Conservation (phyloP, 2,797 vertebrate genomes). For the Emys orbicularis region DNA sequence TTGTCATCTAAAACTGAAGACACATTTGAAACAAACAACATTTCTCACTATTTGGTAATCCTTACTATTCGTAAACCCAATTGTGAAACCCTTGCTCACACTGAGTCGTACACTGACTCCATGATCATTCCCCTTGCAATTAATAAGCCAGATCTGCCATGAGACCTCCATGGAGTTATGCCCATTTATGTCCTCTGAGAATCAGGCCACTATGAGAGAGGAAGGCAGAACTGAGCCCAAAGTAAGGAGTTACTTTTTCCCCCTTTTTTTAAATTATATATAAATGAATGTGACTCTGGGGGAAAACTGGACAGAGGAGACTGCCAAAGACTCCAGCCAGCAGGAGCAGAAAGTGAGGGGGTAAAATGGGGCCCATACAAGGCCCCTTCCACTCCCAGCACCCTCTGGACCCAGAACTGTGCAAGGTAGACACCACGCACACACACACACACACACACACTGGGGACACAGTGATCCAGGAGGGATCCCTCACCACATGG, state of each 20-base stretch:
- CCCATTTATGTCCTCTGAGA: neutral
- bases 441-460: no score
- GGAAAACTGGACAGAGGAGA: neutral
- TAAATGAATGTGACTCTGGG: neutral
- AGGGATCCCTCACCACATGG: no score
- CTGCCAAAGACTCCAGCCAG: neutral
- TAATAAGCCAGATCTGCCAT: neutral
- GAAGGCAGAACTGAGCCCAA: neutral
- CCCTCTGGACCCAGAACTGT: no score
- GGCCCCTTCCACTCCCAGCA: no score
- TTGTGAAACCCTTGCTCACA: neutral
- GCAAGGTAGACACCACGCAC: no score
- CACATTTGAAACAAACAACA: neutral
- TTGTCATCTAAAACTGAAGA: neutral
- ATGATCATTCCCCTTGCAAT: neutral
- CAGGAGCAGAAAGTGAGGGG: neutral
- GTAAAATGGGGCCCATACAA: neutral
- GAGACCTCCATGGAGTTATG: neutral
- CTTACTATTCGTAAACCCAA: neutral
- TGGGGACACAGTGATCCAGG: no score
- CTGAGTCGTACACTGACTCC: neutral
- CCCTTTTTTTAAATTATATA: accelerated
- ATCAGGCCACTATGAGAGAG: neutral
- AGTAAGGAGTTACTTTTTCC: neutral
- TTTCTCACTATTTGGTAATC: neutral